These are phyloP conservation scores for Heliconius eleuchia DNA, from an alignment of 1,140 invertebrate genomes.

Conservation along the genomic window DNA sequence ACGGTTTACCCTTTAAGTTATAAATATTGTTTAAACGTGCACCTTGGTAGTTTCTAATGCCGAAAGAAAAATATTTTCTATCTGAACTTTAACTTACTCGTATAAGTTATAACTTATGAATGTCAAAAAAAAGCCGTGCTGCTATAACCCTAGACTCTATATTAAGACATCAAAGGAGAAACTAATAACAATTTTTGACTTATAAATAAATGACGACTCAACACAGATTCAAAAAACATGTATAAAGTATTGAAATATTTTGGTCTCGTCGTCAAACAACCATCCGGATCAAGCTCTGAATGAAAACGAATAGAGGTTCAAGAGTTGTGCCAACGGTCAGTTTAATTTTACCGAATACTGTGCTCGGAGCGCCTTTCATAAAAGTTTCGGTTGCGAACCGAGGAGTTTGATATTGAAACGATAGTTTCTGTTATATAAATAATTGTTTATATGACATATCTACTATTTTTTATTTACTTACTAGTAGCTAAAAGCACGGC, in stretches of 20 bases:
- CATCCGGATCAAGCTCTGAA: conserved; percentile 14
- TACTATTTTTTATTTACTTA: neutral
- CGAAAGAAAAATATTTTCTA: too few relatives aligned
- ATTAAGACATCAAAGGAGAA: neutral
- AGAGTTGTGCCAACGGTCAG: conserved; percentile 18
- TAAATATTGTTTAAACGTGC: too few relatives aligned
- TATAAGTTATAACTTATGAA: too few relatives aligned
- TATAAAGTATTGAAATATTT: conserved; percentile 12
- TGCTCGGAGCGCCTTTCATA: conserved; percentile 24
- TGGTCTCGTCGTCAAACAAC: conserved; percentile 23
- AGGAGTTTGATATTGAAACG: conserved; percentile 20
- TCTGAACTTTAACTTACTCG: too few relatives aligned
- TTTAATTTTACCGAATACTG: conserved; percentile 21
- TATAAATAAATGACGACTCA: neutral
- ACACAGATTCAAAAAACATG: neutral
- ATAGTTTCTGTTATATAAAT: conserved; percentile 12
- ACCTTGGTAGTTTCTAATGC: too few relatives aligned
- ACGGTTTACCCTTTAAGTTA: too few relatives aligned
- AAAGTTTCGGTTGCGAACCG: conserved; percentile 13
- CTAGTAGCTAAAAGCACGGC: too few relatives aligned
- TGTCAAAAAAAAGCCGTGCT: too few relatives aligned
- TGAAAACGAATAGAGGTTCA: conserved; percentile 25
- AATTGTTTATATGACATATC: neutral
- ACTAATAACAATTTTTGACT: neutral
- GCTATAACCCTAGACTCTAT: too few relatives aligned